These are phyloP conservation scores for Poeciliopsis turneri DNA, from an alignment of 2,797 vertebrate species.

Conservation along the genomic window DNA sequence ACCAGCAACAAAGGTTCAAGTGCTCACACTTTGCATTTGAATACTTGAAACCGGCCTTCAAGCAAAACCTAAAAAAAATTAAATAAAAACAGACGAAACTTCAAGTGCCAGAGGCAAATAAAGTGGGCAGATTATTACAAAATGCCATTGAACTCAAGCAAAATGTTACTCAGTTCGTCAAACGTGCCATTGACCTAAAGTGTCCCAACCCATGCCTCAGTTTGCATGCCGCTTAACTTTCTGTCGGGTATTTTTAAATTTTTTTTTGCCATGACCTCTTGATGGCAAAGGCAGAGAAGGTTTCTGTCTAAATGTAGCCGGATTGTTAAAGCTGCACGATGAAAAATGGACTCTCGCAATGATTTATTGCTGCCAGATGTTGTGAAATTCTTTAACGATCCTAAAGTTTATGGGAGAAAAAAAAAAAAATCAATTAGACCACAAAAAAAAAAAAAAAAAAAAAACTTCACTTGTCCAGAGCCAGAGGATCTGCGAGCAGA, in stretches of 20 bases:
- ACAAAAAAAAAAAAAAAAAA: background rate
- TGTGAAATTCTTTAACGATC: background rate
- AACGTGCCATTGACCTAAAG: background rate
- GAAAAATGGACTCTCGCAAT: background rate
- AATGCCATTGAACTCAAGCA: background rate
- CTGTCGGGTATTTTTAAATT: background rate
- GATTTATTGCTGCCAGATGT: background rate
- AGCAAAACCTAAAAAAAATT: background rate
- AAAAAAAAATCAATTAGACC: background rate
- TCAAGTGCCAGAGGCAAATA: background rate
- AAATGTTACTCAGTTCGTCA: background rate
- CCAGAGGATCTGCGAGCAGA: background rate
- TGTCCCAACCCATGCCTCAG: background rate
- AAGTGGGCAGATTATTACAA: background rate
- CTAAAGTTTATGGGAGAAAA: background rate
- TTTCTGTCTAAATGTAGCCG: background rate
- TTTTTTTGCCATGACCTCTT: background rate
- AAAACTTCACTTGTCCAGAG: background rate
- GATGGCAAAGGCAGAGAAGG: background rate
- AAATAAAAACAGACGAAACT: background rate
- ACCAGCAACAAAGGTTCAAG: background rate
- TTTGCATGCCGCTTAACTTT: background rate
- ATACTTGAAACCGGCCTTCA: background rate
- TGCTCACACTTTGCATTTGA: background rate
- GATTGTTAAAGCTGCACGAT: background rate